A percentile compares a stretch with the other conserved stretches of the same genome.
These are phyloP conservation scores for Naja naja DNA, from an alignment of 2,113 vertebrate genomes.

Conservation along the genomic window DNA sequence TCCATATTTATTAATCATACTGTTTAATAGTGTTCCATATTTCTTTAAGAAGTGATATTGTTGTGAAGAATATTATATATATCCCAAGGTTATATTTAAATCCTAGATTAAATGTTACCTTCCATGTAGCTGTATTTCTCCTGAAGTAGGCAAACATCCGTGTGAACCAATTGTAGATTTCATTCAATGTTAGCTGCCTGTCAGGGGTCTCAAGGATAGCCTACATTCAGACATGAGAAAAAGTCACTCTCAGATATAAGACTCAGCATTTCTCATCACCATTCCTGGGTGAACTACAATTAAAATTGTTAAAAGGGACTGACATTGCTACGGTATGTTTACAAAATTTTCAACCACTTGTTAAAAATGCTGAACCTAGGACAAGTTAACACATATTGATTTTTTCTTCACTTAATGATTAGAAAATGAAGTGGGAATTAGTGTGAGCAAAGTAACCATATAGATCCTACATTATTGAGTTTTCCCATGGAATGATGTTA, in stretches of 20 bases:
- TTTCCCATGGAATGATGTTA: neutral
- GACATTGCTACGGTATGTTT: neutral
- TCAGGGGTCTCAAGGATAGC: constrained; percentile 98
- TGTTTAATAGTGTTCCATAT: neutral
- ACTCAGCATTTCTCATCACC: accelerated
- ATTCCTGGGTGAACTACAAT: neutral
- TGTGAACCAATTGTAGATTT: constrained; percentile 99
- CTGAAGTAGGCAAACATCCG: constrained; percentile 99
- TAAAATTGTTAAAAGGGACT: accelerated
- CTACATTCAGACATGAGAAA: constrained; percentile 60
- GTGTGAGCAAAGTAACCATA: neutral
- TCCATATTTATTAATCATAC: neutral
- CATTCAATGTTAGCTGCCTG: constrained; percentile 97
- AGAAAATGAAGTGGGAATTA: neutral
- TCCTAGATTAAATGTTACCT: constrained; percentile 76
- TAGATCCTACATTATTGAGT: neutral
- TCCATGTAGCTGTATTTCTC: constrained; percentile 99
- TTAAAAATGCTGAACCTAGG: neutral
- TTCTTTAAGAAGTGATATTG: neutral
- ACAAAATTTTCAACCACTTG: neutral
- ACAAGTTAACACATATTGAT: neutral
- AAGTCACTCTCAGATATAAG: neutral
- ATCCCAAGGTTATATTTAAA: neutral
- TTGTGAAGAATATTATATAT: neutral
- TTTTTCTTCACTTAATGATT: neutral